Base-by-base conservation (phyloP, 2,797 vertebrate genomes). In the Antennarius maculatus region DNA sequence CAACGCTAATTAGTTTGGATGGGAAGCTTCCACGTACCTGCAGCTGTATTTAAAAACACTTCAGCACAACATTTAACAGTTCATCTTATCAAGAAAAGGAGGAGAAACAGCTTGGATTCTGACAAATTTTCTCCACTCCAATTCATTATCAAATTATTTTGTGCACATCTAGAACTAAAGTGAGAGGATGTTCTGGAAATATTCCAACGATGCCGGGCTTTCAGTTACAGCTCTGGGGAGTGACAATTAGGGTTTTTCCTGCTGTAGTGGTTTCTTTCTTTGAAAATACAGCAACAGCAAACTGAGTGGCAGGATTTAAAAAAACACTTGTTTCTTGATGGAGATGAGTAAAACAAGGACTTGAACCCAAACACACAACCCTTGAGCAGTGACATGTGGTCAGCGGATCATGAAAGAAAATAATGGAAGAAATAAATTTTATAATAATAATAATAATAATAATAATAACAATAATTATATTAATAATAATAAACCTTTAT, bases 1-100 rank as follows among this genome's bases (percentile, higher is more conserved):
- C 50, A 10, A 56, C 29, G 34, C 23, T 82, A 72, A 86, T 86
- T 70, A 85, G 43, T 48, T 70, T 37, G 70, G 77, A 82, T 65
- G 55, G 68, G 61, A 51, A 59, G 66, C 76, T 74, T 83, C 72
- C 76, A 85, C 83, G 61, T 81, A 86, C 70, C 78, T 84, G 75
- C 69, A 77, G 74, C 65, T 77, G 78, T 83, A 70, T 82, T 84
- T 76, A 83, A 47, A 34, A 54, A 27, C 37, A 48, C 41, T 69
- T 54, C 10, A 71, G 62, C 65, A 69, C 50, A 77, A 45, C 42
- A 63, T 14, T 31, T 29, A 57, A 71, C 18, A 74, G 54, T 55
- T 64, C 29, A 18, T 28, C 57, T 45, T 62, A 75, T 62, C 69
- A 79, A 28, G 57, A 58, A 66, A 55, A 34, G 3, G 58, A 72